These are phyloP conservation scores for Oryctes rhinoceros DNA, from an alignment of 1,140 invertebrate species.

Conservation along the genomic window DNA sequence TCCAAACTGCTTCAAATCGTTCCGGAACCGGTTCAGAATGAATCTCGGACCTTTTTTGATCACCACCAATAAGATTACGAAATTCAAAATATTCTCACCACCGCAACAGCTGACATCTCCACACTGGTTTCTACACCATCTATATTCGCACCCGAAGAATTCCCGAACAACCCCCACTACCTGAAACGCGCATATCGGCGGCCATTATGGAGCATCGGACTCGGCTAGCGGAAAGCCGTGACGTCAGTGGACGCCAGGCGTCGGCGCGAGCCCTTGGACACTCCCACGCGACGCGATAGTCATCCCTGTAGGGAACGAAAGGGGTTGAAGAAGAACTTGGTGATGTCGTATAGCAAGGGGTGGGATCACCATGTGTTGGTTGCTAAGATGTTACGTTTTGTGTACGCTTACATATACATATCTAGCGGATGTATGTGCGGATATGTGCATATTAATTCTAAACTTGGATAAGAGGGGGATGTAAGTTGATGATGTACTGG, in stretches of 20 bases:
- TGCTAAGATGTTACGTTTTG: too few species aligned
- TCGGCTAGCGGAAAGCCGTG: conserved; percentile 41
- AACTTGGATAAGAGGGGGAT: too few species aligned
- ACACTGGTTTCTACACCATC: conserved; percentile 56
- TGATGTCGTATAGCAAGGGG: neutral
- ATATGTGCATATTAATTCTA: too few species aligned
- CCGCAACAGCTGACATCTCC: conserved; percentile 41
- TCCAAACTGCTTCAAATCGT: too few species aligned
- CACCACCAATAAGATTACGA: neutral
- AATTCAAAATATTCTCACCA: conserved; percentile 37
- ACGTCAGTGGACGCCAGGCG: conserved; percentile 51
- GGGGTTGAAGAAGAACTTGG: neutral
- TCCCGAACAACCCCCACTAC: conserved; percentile 48
- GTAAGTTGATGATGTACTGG: too few species aligned
- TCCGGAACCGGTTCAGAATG: too few species aligned
- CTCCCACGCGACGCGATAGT: conserved; percentile 47
- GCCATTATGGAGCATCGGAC: conserved; percentile 50
- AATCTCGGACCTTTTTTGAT: neutral
- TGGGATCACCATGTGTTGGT: neutral
- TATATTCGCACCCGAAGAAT: conserved; percentile 55
- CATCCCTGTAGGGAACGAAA: neutral
- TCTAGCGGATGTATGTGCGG: too few species aligned
- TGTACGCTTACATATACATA: too few species aligned
- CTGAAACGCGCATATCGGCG: conserved; percentile 39
- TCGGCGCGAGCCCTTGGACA: conserved; percentile 53